Conservation (phyloP, 2,113 vertebrate species). For the Myocastor coypus region DNA sequence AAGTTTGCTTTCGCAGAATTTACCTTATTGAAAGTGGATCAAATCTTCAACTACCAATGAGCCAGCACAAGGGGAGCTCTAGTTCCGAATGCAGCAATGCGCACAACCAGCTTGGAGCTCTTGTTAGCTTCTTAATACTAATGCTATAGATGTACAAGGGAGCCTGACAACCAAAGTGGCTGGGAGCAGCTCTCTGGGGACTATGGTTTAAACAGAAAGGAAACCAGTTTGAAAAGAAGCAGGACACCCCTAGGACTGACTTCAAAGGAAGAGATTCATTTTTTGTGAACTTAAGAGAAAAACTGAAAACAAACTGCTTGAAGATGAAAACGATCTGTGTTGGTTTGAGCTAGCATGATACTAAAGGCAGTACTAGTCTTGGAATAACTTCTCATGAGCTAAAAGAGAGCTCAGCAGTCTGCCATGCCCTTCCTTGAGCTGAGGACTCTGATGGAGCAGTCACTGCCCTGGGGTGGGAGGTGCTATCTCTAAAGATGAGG, state of each 20-base stretch:
- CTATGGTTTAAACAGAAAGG: not conserved
- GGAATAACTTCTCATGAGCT: not conserved
- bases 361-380: not conserved
- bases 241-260: not conserved
- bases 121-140: not conserved
- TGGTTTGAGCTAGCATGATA: not conserved
- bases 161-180: not conserved
- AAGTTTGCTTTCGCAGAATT: not conserved
- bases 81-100: not conserved
- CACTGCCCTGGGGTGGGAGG: rapidly evolving
- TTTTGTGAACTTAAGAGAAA: not conserved
- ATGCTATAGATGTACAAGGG: not conserved
- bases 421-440: not conserved
- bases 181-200: not conserved
- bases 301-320: not conserved
- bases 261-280: conserved; percentile 7
- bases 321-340: not conserved
- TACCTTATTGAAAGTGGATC: not conserved
- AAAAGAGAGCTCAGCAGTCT: not conserved
- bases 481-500: not conserved
- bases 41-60: not conserved
- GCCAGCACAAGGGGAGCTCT: not conserved
- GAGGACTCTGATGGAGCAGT: not conserved
- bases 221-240: conserved; percentile 6
- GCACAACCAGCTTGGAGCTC: not conserved